Base-by-base conservation (phyloP, 2,113 vertebrate genomes). In the Andinoacara biseriatus region DNA sequence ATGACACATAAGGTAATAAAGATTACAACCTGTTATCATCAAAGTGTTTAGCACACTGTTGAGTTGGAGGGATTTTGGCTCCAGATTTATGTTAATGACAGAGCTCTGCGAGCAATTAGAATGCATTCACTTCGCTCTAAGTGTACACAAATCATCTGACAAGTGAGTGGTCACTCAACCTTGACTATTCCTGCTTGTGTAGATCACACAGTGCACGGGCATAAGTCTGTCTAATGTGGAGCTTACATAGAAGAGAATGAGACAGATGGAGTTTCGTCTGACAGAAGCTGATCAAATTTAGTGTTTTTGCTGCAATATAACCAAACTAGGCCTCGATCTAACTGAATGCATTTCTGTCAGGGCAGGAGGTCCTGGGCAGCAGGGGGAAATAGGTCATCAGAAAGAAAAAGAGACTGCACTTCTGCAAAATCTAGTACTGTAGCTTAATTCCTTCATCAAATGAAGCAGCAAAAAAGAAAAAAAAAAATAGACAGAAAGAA, bases 1-100 rank as follows among this genome's bases (percentile, higher is more conserved):
- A 89, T 90, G 90, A 93, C 87, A 92, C 86, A 84, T 88, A 92
- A 89, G 91, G 88, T 86, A 90, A 94, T 94, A 92, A 94, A 94
- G 92, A 90, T 92, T 91, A 90, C 85, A 93, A 93, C 93, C 90
- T 86, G 74, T 89, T 92, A 87, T 93, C 86, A 90, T 61, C 91
- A 69, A 87, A 91, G 89, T 90, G 93, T 92, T 89, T 90, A 92
- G 92, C 89, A 89, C 87, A 91, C 86, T 86, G 88, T 90, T 61
- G 88, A 86, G 87, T 90, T 85, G 58, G 81, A 82, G 61, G 84
- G 84, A 85, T 86, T 84, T 91, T 86, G 87, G 86, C 82, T 84
- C 56, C 76, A 87, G 57, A 90, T 91, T 93, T 92, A 92, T 92
- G 90, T 83, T 85, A 91, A 93, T 90, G 82, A 87, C 49, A 57